Conservation (phyloP, 2,797 vertebrate species). For the Rhabdomys pumilio region DNA sequence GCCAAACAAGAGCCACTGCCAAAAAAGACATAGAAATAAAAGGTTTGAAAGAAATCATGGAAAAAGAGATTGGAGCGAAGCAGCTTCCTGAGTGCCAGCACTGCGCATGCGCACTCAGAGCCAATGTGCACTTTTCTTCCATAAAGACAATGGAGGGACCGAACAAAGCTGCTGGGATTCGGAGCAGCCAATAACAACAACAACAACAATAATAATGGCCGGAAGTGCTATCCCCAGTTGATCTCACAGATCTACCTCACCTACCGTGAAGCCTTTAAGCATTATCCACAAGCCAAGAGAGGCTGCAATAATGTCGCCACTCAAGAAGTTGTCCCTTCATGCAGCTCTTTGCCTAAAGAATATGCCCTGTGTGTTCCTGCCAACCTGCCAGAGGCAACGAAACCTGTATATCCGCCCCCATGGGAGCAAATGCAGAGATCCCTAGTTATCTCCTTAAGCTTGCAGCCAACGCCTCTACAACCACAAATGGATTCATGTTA, state of each 20-base stretch:
- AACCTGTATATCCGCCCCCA: neutral
- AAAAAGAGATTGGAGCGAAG: neutral
- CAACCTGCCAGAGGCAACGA: neutral
- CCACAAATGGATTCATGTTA: conserved; percentile 18
- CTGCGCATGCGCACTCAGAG: neutral
- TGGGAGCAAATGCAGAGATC: conserved; percentile 55
- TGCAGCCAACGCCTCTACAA: conserved; percentile 61
- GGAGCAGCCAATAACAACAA: neutral
- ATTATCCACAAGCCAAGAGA: neutral
- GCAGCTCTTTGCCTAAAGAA: conserved; percentile 70
- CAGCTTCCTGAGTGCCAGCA: neutral
- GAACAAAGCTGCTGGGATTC: neutral
- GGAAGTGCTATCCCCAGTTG: neutral
- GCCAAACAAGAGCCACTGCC: conserved; percentile 54
- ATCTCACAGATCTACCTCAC: neutral
- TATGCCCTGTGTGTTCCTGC: conserved; percentile 47
- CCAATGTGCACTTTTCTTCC: neutral
- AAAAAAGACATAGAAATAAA: conserved; percentile 65
- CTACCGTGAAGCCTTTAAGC: neutral
- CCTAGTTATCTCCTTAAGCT: conserved; percentile 57
- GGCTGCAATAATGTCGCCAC: conserved; percentile 47
- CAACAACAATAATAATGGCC: neutral
- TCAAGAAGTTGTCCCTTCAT: conserved; percentile 62
- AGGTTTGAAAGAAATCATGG: conserved; percentile 51
- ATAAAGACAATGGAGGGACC: neutral